These are phyloP conservation scores for Porites australiensis DNA, from an alignment of 64 coral and sea anemone genomes.

Conservation along the genomic window DNA sequence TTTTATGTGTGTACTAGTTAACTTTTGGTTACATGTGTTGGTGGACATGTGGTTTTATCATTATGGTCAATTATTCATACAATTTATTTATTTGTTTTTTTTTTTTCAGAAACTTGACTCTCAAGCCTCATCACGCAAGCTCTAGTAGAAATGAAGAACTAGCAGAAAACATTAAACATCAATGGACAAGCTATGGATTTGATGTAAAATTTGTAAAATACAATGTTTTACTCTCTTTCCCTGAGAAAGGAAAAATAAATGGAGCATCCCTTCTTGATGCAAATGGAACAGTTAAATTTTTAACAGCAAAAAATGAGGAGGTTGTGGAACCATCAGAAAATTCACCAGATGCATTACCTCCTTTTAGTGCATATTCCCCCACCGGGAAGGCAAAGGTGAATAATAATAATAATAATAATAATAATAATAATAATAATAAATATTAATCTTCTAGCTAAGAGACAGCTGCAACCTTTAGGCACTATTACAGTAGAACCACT, in stretches of 20 bases:
- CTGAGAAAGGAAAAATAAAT: conserved; percentile 73
- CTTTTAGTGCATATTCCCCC: conserved; percentile 87
- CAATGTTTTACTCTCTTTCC: conserved; percentile 92
- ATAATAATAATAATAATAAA: no score
- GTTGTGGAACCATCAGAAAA: conserved; percentile 64
- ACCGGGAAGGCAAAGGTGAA: conserved; percentile 71
- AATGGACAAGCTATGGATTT: conserved; percentile 82
- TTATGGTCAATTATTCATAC: background rate
- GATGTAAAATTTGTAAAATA: conserved; percentile 80
- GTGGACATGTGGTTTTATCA: no score
- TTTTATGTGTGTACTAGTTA: no score
- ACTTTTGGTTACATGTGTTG: no score
- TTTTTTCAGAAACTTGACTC: conserved; percentile 74
- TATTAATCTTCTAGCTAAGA: no score
- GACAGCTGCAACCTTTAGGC: no score
- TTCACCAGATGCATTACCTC: conserved; percentile 69
- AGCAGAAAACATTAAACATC: conserved; percentile 69
- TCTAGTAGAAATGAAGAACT: conserved; percentile 79
- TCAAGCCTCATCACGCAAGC: conserved; percentile 80
- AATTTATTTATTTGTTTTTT: background rate
- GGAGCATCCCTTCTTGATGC: conserved; percentile 72
- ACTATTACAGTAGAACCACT: no score
- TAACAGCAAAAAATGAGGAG: conserved; percentile 69
- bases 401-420: background rate
- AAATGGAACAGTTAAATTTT: conserved; percentile 55